Base-by-base conservation (phyloP, 2,888 invertebrate species). In the Adela reaumurella region DNA sequence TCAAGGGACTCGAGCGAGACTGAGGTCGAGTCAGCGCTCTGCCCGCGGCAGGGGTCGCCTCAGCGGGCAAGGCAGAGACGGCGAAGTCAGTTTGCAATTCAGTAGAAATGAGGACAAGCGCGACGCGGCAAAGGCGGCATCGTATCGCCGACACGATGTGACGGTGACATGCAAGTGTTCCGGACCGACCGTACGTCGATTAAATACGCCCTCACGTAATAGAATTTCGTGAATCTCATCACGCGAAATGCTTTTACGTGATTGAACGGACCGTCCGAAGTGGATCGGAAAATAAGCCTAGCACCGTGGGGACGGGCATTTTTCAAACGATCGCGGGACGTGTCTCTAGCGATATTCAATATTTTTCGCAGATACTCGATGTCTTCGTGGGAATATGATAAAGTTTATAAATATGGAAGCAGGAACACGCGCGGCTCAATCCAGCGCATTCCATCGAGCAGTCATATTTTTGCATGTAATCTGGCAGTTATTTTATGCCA, bases 171-270 rank as follows among this genome's bases (percentile, higher is more conserved):
- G 35, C 35, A 35, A 35, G 35, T 35, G 35, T 35, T 35, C 35
- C 35, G 35, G 35, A 14, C 3, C 35, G 11, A 14, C 6, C 35
- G 11, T 35, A 4, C 11, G 35, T 14, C 35, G 35, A 35, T 35
- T 35, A 35, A 35, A 35, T 35, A 35, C 35, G 35, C 46, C 51
- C 43, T 52, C 57, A 51, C 43, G 49, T 52, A 52, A 52, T 51
- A 20, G 51, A 43, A 46, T 49, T 43, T 50, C 50, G 46, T 49
- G 53, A 43, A 54, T 51, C 54, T 53, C 52, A 53, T 54, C 55
- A 51, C 45, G 17, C 28, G 49, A 46, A 51, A 49, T 47, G 47
- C 53, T 45, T 50, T 45, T 54, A 54, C 54, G 55, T 56, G 53
- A 53, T 35, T 35, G 35, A 35, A 35, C 35, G 35, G 35, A 35